Evolutionary conservation across 2,797 vertebrate species (phyloP).

Genomic region (Phylloscopus collybita): DNA sequence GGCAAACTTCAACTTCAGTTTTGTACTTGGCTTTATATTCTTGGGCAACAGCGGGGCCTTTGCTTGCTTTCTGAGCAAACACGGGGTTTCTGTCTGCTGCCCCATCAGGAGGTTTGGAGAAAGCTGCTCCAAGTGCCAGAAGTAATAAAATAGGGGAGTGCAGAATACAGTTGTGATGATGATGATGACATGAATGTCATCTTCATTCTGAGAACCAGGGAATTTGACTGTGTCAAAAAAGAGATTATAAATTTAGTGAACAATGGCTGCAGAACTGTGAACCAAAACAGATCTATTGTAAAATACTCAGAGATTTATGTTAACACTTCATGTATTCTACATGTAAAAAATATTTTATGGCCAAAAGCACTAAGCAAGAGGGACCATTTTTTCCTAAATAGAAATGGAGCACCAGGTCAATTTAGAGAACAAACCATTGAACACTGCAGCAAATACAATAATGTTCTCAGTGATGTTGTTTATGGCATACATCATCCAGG

Average conservation of each 20-base stretch:
- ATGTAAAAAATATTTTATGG: not conserved
- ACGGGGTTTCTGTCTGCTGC: not conserved
- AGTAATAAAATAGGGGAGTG: not conserved
- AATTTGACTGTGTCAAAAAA: not conserved
- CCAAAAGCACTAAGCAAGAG: not conserved
- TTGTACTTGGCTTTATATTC: not conserved
- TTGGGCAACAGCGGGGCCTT: not conserved
- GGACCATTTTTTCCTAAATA: not conserved
- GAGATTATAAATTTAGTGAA: not conserved
- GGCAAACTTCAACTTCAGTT: not conserved
- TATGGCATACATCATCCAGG: not conserved
- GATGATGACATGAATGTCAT: not conserved
- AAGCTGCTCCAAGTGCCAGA: not conserved
- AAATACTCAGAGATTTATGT: constrained; percentile 8
- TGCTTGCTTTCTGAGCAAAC: not conserved
- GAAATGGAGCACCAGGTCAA: not conserved
- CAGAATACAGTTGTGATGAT: not conserved
- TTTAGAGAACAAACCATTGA: not conserved
- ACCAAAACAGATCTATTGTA: not conserved
- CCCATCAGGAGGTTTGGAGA: not conserved
- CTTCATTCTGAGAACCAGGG: not conserved
- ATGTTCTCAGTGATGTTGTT: not conserved
- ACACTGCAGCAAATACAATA: not conserved
- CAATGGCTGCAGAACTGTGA: not conserved
- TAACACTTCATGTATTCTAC: not conserved